Evolutionary conservation across 92 coral and sea anemone genomes (phyloP).

Genomic region (Actinernus sp.): DNA sequence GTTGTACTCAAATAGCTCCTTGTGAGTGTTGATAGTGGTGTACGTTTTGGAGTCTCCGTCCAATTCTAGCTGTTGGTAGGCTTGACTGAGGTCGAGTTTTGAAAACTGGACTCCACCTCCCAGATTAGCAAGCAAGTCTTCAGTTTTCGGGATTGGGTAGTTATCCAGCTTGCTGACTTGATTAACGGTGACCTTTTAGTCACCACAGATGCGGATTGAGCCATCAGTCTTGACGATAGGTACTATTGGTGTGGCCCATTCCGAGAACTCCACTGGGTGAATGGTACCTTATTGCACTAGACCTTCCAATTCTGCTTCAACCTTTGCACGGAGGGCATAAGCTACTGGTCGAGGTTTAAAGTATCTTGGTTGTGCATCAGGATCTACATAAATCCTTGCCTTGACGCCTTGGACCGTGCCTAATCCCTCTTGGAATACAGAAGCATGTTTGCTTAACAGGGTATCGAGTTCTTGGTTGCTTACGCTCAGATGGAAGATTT

Average conservation of each 20-base stretch:
- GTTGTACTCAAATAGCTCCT: conserved; percentile 36
- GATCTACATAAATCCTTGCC: conserved; percentile 29
- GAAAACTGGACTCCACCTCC: conserved; percentile 43
- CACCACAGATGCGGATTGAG: conserved; percentile 28
- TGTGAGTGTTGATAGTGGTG: conserved; percentile 55
- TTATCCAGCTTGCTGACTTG: conserved; percentile 29
- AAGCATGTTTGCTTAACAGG: conserved; percentile 1
- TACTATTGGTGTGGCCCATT: conserved; percentile 66
- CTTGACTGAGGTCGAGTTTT: conserved; percentile 51
- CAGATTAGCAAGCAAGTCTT: conserved; percentile 42
- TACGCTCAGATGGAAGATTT: conserved; percentile 10
- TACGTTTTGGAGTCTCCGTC: conserved; percentile 41
- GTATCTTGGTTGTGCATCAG: conserved; percentile 7
- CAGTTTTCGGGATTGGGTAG: conserved; percentile 57
- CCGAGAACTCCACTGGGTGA: conserved; percentile 29
- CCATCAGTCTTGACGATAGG: conserved; percentile 47
- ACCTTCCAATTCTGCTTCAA: conserved; percentile 19
- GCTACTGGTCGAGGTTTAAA: conserved; percentile 37
- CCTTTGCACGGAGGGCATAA: conserved; percentile 20
- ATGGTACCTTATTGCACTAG: conserved; percentile 16
- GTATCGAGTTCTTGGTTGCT: not conserved
- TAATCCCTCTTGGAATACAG: conserved; percentile 26
- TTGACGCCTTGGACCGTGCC: conserved; percentile 23
- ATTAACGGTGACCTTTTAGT: conserved; percentile 51
- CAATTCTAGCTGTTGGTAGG: conserved; percentile 47